phyloP scores from a whole-genome alignment of 2,888 invertebrate species.

The Aphidoletes aphidimyza region DNA sequence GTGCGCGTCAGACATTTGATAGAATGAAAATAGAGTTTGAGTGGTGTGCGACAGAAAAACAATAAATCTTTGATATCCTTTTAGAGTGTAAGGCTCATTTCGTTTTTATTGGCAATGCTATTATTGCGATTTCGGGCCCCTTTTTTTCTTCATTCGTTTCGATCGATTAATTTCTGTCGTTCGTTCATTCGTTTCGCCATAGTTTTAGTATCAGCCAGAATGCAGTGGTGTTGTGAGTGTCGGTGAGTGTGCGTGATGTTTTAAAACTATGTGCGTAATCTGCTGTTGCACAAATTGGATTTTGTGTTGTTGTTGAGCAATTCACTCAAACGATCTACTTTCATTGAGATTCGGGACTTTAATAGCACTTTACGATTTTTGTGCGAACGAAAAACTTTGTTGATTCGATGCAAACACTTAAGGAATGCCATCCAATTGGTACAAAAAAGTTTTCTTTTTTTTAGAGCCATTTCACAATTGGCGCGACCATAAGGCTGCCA shows the following conservation, averaged over 20 bases:
- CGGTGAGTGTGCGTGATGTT: slow-evolving; percentile 33
- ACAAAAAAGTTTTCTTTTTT: no score
- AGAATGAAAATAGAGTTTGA: slow-evolving; percentile 1
- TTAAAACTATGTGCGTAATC: slow-evolving; percentile 21
- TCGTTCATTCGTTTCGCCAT: neutral
- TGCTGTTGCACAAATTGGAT: slow-evolving; percentile 25
- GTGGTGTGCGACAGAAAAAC: slow-evolving; percentile 11
- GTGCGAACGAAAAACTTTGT: neutral
- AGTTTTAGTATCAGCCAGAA: neutral
- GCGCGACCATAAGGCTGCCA: neutral
- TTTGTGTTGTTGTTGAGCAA: no score
- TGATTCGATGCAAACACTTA: neutral
- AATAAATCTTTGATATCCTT: slow-evolving; percentile 21
- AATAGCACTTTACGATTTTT: slow-evolving; percentile 37
- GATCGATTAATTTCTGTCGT: neutral
- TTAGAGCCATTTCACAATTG: no score
- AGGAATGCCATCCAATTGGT: neutral
- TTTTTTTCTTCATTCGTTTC: neutral
- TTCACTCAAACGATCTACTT: no score
- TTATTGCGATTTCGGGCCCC: neutral
- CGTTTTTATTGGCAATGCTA: neutral
- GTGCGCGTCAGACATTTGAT: neutral
- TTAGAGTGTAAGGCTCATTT: neutral
- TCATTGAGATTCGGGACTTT: no score
- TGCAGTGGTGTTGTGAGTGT: no score